A percentile compares a stretch with the other conserved stretches of the same genome.
Conservation (phyloP, 2,888 invertebrate species). For the Allolobophora icterica region DNA sequence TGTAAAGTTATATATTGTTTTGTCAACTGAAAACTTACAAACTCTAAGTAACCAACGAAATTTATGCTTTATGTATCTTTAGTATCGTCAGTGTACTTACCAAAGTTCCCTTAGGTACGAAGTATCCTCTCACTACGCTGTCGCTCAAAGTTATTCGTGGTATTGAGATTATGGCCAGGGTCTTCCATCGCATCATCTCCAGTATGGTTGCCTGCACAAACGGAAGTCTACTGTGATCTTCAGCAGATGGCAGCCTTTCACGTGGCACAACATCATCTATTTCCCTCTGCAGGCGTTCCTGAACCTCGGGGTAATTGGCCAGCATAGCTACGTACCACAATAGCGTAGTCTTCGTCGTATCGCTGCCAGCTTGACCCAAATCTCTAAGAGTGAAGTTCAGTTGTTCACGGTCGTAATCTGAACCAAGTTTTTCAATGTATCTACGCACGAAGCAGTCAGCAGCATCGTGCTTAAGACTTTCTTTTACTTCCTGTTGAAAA, state of each 20-base stretch:
- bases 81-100: background rate
- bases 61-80: too few species aligned
- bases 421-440: conserved; percentile 2
- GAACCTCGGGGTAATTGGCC: conserved; percentile 28
- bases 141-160: conserved; percentile 29
- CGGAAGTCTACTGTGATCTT: conserved; percentile 29
- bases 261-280: conserved; percentile 15
- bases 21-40: too few species aligned
- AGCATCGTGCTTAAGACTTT: background rate
- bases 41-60: too few species aligned
- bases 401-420: conserved; percentile 25
- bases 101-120: conserved; percentile 22
- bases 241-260: conserved; percentile 19
- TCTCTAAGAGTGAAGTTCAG: conserved; percentile 21
- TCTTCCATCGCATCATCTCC: conserved; percentile 32
- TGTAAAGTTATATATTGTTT: too few species aligned
- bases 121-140: background rate
- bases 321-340: conserved; percentile 24
- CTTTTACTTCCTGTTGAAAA: background rate
- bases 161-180: background rate
- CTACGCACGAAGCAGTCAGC: background rate
- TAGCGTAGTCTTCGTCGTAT: conserved; percentile 23
- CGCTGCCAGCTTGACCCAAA: conserved; percentile 23
- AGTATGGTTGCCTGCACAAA: conserved; percentile 13
- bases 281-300: conserved; percentile 1